Conservation (phyloP, 2,113 vertebrate genomes). For the Furnarius figulus region DNA sequence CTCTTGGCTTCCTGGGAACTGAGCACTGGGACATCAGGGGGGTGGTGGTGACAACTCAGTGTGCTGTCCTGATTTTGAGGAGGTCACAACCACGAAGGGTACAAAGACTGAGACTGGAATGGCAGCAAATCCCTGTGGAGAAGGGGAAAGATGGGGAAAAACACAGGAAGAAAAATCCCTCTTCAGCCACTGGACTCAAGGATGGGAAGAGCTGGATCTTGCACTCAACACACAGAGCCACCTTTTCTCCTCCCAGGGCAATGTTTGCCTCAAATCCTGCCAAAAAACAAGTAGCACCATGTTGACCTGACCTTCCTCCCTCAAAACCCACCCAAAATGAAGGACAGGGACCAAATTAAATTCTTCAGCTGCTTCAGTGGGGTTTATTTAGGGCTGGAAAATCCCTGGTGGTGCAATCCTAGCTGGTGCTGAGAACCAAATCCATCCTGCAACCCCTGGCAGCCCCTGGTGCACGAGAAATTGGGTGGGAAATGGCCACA, state of each 20-base stretch:
- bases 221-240: not conserved
- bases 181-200: fast-evolving
- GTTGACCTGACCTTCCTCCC: not conserved
- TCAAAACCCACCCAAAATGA: not conserved
- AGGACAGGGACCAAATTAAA: not conserved
- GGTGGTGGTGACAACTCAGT: not conserved
- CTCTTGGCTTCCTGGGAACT: not conserved
- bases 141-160: not conserved
- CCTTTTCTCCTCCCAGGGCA: not conserved
- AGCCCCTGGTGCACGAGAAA: fast-evolving
- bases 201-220: not conserved
- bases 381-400: not conserved
- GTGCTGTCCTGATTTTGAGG: not conserved
- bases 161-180: not conserved
- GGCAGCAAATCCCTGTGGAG: not conserved
- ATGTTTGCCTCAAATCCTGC: not conserved
- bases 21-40: not conserved
- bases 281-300: not conserved
- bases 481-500: not conserved
- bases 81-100: not conserved
- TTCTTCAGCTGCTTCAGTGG: not conserved
- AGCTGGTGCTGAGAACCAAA: not conserved
- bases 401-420: not conserved
- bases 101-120: not conserved
- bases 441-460: not conserved